Percentiles rank a stretch among this genome's conserved stretches.
Conservation (phyloP, 2,888 invertebrate genomes). For the Aphidoletes aphidimyza region DNA sequence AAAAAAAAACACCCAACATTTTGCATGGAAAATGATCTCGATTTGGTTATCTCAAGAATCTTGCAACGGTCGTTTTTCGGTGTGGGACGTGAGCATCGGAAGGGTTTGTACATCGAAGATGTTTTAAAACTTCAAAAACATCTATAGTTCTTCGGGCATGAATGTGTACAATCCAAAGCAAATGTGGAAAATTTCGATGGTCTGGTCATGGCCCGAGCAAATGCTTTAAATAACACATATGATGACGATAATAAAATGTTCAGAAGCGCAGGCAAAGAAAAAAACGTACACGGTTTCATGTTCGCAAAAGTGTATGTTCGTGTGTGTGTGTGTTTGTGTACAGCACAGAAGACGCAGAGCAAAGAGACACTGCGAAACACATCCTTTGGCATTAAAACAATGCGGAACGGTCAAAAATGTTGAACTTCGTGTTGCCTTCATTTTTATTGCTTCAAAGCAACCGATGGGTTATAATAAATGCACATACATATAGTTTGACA, state of each 20-base stretch:
- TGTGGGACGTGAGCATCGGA: background rate
- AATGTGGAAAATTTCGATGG: background rate
- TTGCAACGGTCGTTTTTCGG: conserved; percentile 11
- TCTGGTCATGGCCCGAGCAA: conserved; percentile 36
- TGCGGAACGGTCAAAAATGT: conserved; percentile 49
- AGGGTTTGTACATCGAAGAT: background rate
- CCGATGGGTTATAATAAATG: conserved; percentile 53
- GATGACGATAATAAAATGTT: conserved; percentile 41
- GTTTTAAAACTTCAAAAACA: conserved; percentile 23
- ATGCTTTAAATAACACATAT: conserved; percentile 38
- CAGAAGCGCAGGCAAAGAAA: background rate
- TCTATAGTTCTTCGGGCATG: background rate
- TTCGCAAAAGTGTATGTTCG: too few species aligned
- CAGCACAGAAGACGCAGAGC: background rate
- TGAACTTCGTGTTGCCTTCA: background rate
- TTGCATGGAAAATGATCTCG: conserved; percentile 43
- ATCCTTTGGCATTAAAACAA: conserved; percentile 51
- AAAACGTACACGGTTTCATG: too few species aligned
- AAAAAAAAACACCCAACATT: too few species aligned
- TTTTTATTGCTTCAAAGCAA: conserved; percentile 10
- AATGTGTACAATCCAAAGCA: background rate
- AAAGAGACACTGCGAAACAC: background rate
- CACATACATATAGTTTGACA: conserved; percentile 51
- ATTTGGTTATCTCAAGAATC: conserved; percentile 39
- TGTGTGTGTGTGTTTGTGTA: too few species aligned